Evolutionary conservation across 2,113 vertebrate genomes (phyloP), one percentile per base, ranked within the genome.

Genomic region (Oreochromis tanganicae): DNA sequence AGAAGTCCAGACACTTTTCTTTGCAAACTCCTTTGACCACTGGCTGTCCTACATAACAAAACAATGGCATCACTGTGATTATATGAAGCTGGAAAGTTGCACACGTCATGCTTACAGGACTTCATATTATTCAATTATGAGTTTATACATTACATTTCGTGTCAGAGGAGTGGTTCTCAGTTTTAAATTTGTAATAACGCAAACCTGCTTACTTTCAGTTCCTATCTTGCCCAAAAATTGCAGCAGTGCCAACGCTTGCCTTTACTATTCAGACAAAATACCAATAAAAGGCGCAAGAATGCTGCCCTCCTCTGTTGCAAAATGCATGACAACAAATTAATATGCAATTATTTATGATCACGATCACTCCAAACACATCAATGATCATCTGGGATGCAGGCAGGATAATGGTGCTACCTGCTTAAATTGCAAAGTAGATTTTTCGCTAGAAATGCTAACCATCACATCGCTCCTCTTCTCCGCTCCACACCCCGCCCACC

Each of bases 391-490:
- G 82, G 84, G 89, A 87, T 92, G 91, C 90, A 92, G 87, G 82
- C 56, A 52, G 93, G 84, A 96, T 95, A 96, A 96, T 96, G 93
- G 88, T 66, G 89, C 95, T 92, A 94, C 94, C 96, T 95, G 95
- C 92, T 96, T 96, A 96, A 96, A 95, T 96, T 96, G 96, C 96
- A 96, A 97, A 96, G 94, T 88, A 95, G 95, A 92, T 94, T 92
- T 89, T 90, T 89, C 5, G 55, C 87, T 88, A 81, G 83, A 92
- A 85, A 93, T 90, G 81, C 87, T 89, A 90, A 90, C 87, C 71
- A 73, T 85, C 71, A 36, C 85, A 38, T 79, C 13, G 11, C 79
- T 56, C 71, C 56, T 68, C 84, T 56, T 80, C 55, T n/a, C 75
- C 32, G 7, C 56, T 29, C 41, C 41, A 46, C n/a, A 1, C n/a